phyloP scores from a whole-genome alignment of 2,888 invertebrate species.

The Leucozona laternaria region DNA sequence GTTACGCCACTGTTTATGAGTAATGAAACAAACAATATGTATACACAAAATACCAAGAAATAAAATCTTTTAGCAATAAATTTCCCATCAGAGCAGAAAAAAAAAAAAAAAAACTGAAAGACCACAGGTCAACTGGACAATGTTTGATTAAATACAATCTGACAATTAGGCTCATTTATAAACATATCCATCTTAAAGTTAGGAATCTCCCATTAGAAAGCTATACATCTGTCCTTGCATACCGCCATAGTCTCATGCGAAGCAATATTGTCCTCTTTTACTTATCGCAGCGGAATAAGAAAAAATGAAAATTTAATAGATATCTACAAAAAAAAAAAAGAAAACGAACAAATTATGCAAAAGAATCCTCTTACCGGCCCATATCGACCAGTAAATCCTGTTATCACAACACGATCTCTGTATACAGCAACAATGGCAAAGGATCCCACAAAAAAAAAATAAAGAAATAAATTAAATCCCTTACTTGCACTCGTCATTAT shows the following conservation, averaged over 20 bases:
- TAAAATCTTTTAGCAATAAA: not conserved
- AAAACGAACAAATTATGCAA: slow-evolving; percentile 70
- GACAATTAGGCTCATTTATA: slow-evolving; percentile 60
- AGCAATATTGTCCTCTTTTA: slow-evolving; percentile 34
- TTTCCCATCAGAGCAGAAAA: not conserved
- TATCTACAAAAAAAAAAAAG: too few species aligned
- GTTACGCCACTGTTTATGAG: too few species aligned
- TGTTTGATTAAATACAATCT: slow-evolving; percentile 41
- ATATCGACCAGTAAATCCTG: slow-evolving; percentile 72
- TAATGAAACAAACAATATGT: too few species aligned
- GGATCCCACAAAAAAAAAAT: slow-evolving; percentile 45
- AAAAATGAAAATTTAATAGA: slow-evolving; percentile 41
- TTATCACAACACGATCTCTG: slow-evolving; percentile 72
- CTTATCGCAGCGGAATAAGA: slow-evolving; percentile 1
- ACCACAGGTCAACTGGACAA: slow-evolving; percentile 48
- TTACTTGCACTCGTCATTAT: slow-evolving; percentile 56
- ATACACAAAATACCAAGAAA: too few species aligned
- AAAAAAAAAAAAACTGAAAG: not conserved
- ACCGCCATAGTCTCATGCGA: slow-evolving; percentile 47
- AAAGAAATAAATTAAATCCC: slow-evolving; percentile 68
- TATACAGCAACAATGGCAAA: slow-evolving; percentile 41
- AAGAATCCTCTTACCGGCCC: slow-evolving; percentile 61
- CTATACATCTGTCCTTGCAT: slow-evolving; percentile 44
- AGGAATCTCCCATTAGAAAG: not conserved
- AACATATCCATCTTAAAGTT: slow-evolving; percentile 24